A percentile compares a stretch with the other conserved stretches of the same genome.
Conservation (phyloP, 2,797 vertebrate genomes). For the Streptopelia turtur region DNA sequence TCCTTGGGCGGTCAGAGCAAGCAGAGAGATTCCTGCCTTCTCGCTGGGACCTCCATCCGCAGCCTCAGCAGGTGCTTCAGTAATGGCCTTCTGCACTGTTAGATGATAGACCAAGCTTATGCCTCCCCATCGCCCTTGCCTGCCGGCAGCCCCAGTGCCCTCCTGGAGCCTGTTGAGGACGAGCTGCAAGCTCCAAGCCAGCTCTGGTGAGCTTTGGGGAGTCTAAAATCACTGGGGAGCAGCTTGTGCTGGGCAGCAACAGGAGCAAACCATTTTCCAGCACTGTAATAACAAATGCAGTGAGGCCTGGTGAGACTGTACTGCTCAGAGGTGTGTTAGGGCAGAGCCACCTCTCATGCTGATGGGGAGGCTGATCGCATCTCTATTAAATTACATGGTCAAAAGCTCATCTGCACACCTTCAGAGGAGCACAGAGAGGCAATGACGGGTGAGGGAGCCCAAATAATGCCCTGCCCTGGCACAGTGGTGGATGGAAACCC, state of each 20-base stretch:
- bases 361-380: background rate
- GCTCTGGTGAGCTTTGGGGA: background rate
- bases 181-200: background rate
- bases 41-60: background rate
- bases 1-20: background rate
- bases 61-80: background rate
- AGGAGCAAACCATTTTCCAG: background rate
- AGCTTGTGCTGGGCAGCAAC: background rate
- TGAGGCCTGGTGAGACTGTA: background rate
- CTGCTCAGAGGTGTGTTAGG: background rate
- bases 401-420: background rate
- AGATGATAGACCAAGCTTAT: background rate
- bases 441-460: background rate
- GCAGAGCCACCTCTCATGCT: rapidly evolving
- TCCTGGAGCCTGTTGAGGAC: background rate
- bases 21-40: background rate
- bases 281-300: background rate
- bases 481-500: no score
- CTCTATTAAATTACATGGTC: background rate
- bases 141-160: background rate
- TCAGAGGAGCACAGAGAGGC: background rate
- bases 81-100: background rate
- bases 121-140: rapidly evolving
- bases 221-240: background rate
- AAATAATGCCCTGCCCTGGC: no score